These are phyloP conservation scores for Parasteatoda lunata DNA, from an alignment of 2,888 invertebrate genomes.

Conservation along the genomic window DNA sequence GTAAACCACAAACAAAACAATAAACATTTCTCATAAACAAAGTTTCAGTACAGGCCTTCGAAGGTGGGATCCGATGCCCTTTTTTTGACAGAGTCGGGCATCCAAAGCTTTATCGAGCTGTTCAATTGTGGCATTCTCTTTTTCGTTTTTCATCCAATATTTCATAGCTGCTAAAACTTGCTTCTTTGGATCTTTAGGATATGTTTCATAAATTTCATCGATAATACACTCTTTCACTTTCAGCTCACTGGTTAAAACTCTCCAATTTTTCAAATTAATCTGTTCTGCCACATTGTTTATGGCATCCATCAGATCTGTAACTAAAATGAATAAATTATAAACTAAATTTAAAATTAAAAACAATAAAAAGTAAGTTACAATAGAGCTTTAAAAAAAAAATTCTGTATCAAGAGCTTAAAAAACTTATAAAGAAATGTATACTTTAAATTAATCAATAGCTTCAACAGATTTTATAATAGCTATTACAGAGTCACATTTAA, in stretches of 20 bases:
- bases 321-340: background rate
- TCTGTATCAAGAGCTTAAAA: too few relatives aligned
- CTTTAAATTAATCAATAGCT: too few relatives aligned
- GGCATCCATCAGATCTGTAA: constrained; percentile 19
- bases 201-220: background rate
- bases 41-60: background rate
- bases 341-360: too few relatives aligned
- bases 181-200: background rate
- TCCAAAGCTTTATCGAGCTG: constrained; percentile 17
- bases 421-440: too few relatives aligned
- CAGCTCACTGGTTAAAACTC: constrained; percentile 8
- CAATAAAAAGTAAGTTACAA: too few relatives aligned
- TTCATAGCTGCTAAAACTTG: constrained; percentile 12
- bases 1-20: background rate
- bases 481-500: too few relatives aligned
- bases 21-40: background rate
- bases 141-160: constrained; percentile 2
- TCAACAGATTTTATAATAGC: too few relatives aligned
- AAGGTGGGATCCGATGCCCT: constrained; percentile 20
- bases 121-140: constrained; percentile 1
- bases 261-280: constrained; percentile 26
- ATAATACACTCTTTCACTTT: constrained; percentile 9
- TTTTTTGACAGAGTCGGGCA: constrained; percentile 14
- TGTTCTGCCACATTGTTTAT: background rate
- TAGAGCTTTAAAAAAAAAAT: too few relatives aligned